Percentiles rank a stretch among this genome's conserved stretches.
Evolutionary conservation across 1,140 invertebrate species (phyloP).

Genomic region (Mycetomoellerius zeteki): DNA sequence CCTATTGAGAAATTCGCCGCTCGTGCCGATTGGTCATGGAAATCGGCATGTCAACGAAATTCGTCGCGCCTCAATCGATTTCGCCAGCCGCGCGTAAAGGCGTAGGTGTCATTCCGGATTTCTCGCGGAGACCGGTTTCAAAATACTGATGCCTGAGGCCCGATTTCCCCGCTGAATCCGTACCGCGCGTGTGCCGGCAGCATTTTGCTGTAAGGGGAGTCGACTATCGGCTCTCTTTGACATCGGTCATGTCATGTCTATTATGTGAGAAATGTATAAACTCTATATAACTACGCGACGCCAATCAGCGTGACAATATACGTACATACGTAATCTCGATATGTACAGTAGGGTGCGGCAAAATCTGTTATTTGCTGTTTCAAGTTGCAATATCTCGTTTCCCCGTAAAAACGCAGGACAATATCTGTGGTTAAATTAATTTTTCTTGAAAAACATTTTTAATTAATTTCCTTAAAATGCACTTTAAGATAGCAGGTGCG

Average conservation of each 20-base stretch:
- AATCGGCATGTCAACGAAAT: slow-evolving; percentile 63
- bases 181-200: slow-evolving; percentile 40
- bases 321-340: slow-evolving; percentile 33
- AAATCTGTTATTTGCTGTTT: slow-evolving; percentile 45
- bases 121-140: slow-evolving; percentile 70
- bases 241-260: slow-evolving; percentile 51
- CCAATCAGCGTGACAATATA: slow-evolving; percentile 43
- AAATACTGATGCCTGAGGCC: slow-evolving; percentile 61
- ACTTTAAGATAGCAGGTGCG: slow-evolving; percentile 1
- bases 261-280: slow-evolving; percentile 55
- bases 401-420: neutral
- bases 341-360: slow-evolving; percentile 32
- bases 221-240: slow-evolving; percentile 37
- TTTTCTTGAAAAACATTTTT: neutral
- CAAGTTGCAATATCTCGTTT: neutral
- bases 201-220: slow-evolving; percentile 26
- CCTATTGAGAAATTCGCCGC: slow-evolving; percentile 45
- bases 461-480: slow-evolving; percentile 1
- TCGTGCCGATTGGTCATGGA: slow-evolving; percentile 57
- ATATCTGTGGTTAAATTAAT: neutral
- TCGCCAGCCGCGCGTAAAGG: slow-evolving; percentile 47
- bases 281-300: slow-evolving; percentile 43
- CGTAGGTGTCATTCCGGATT: slow-evolving; percentile 71
- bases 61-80: slow-evolving; percentile 68
- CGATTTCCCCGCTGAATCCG: slow-evolving; percentile 46